Evolutionary conservation across 2,888 invertebrate species (phyloP).

Genomic region (Odontomyia ornata): DNA sequence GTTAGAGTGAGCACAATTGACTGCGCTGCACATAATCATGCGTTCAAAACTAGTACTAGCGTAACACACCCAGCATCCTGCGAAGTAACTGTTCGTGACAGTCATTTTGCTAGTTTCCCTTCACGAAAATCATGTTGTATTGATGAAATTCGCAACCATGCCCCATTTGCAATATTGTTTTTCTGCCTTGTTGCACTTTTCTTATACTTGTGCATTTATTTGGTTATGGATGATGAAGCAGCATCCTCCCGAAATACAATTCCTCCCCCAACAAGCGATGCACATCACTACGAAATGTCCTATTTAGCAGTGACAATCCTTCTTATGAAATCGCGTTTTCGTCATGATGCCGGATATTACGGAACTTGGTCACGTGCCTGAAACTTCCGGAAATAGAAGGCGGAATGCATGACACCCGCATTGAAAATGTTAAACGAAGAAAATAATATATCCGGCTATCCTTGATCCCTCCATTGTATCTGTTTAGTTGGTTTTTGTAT

Average conservation of each 20-base stretch:
- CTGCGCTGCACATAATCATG: not conserved
- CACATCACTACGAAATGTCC: not conserved
- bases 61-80: not conserved
- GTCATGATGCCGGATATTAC: slow-evolving; percentile 25
- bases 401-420: slow-evolving; percentile 21
- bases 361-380: slow-evolving; percentile 33
- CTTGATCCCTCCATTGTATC: not conserved
- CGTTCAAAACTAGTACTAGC: not conserved
- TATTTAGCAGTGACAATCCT: not conserved
- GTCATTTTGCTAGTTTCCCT: not conserved
- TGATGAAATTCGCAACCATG: not conserved
- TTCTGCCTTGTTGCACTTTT: slow-evolving; percentile 26
- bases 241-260: not conserved
- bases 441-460: slow-evolving; percentile 4
- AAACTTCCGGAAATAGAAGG: slow-evolving; percentile 26
- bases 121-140: not conserved
- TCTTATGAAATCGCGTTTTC: not conserved
- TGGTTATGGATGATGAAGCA: slow-evolving; percentile 25
- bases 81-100: not conserved
- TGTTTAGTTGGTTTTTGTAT: not conserved
- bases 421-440: not conserved
- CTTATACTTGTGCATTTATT: not conserved
- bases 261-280: not conserved
- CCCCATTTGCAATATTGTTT: slow-evolving; percentile 20
- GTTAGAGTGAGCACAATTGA: not conserved